phyloP scores from a whole-genome alignment of 2,797 vertebrate genomes.

The Silurus aristotelis region DNA sequence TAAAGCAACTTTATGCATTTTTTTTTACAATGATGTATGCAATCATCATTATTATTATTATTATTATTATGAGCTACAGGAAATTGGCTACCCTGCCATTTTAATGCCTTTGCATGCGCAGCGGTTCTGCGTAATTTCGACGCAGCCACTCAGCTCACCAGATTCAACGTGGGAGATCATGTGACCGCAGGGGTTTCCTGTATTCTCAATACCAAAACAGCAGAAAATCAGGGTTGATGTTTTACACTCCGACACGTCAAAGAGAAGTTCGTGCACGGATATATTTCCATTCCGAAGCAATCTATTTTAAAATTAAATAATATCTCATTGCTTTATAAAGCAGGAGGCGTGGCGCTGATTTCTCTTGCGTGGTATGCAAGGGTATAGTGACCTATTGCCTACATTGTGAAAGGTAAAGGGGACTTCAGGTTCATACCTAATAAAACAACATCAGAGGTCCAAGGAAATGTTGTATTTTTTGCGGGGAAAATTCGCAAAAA shows the following conservation, averaged over 20 bases:
- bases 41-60: too few species aligned
- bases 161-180: background rate
- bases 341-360: too few species aligned
- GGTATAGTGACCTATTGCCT: conserved; percentile 50
- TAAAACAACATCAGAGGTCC: background rate
- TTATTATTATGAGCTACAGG: too few species aligned
- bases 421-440: background rate
- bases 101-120: background rate
- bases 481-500: too few species aligned
- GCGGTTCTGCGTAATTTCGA: background rate
- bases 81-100: too few species aligned
- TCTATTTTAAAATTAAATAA: background rate
- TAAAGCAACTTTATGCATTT: too few species aligned
- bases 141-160: background rate
- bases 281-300: background rate
- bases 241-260: background rate
- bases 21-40: too few species aligned
- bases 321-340: background rate
- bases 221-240: background rate
- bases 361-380: background rate
- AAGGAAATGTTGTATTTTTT: too few species aligned
- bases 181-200: background rate
- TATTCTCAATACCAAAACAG: background rate
- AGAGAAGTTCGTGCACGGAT: background rate
- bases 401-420: conserved; percentile 1